A percentile compares a stretch with the other conserved stretches of the same genome.
phyloP scores from a whole-genome alignment of 1,140 invertebrate species.

The Drosophila arawakana region DNA sequence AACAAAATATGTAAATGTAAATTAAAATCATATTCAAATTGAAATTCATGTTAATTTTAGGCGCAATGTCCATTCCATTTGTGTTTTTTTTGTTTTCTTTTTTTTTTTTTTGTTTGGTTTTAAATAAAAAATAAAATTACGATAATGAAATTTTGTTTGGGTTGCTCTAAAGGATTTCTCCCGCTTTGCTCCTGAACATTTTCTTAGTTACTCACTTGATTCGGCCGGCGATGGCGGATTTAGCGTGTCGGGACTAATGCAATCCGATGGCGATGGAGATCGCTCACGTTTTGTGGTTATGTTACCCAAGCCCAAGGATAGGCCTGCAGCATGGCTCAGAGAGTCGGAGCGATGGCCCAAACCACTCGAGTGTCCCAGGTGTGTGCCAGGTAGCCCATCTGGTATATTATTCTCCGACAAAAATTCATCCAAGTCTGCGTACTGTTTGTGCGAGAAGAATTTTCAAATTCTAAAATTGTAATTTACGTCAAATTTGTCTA shows the following conservation, averaged over 20 bases:
- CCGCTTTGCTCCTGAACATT: background rate
- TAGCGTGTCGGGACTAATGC: slow-evolving; percentile 93
- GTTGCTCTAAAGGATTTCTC: background rate
- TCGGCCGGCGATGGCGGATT: slow-evolving; percentile 94
- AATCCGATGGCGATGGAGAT: slow-evolving; percentile 93
- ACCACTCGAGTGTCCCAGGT: slow-evolving; percentile 85
- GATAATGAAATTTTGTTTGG: slow-evolving; percentile 3
- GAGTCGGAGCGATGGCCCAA: slow-evolving; percentile 84
- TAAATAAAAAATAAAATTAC: slow-evolving; percentile 28
- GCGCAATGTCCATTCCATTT: slow-evolving; percentile 83
- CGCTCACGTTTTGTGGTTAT: slow-evolving; percentile 90
- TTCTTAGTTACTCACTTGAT: slow-evolving; percentile 88
- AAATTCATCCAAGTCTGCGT: slow-evolving; percentile 98
- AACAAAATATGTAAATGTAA: slow-evolving; percentile 34
- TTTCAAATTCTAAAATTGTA: slow-evolving; percentile 55
- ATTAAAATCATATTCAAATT: slow-evolving; percentile 25
- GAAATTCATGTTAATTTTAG: slow-evolving; percentile 55
- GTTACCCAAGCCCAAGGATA: slow-evolving; percentile 86
- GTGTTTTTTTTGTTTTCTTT: slow-evolving; percentile 49
- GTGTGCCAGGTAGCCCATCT: slow-evolving; percentile 88
- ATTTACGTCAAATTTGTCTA: background rate
- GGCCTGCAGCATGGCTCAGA: slow-evolving; percentile 85
- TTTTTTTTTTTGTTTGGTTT: no score
- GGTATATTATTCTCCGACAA: slow-evolving; percentile 96
- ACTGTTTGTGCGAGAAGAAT: slow-evolving; percentile 86